Base-by-base conservation (phyloP, 2,113 vertebrate species). In the Nibea albiflora region DNA sequence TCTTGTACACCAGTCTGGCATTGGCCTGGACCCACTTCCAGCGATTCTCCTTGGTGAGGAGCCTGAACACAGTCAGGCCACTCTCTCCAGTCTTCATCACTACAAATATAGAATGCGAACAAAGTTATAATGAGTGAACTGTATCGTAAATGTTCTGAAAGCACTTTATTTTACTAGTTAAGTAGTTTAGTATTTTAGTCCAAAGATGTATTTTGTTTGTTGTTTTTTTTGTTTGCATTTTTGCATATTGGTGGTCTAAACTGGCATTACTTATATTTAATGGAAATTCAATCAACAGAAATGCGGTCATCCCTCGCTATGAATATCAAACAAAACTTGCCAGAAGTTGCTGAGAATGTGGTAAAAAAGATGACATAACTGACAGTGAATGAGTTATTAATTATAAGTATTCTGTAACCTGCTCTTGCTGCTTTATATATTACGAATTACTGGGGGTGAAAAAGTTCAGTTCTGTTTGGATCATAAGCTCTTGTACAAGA, bases 21-120 rank as follows among this genome's bases (percentile, higher is more conserved):
- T 85, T 95, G 74, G 94, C 80, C 91, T 96, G 95, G 53, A 96
- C 89, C 95, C 96, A 96, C 39, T 95, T 63, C 95, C 96, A 96
- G 67, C 62, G 24, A 0, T 87, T 84, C 4, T 86, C 86, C 89
- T 96, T 96, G 69, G 94, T 95, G 80, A 96, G 94, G 44, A 96
- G 92, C 67, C 94, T 81, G 93, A 96, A 96, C 35, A 96, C 90
- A 0, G 89, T 91, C 65, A 92, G 82, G 3, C 94, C 94, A 0
- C 89, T 96, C 84, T 96, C 94, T 11, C 96, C 95, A 0, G 90
- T 95, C 90, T 91, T 94, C 87, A 96, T 96, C 89, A 95, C 96
- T 96, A 54, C 0, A 81, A 53, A 87, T 4, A 69, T 0, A 20
- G 44, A 78, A 52, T 19, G 67, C 16, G 81, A 50, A 65, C 22